Conservation (phyloP, 2,113 vertebrate genomes). For the Pao palembangensis region DNA sequence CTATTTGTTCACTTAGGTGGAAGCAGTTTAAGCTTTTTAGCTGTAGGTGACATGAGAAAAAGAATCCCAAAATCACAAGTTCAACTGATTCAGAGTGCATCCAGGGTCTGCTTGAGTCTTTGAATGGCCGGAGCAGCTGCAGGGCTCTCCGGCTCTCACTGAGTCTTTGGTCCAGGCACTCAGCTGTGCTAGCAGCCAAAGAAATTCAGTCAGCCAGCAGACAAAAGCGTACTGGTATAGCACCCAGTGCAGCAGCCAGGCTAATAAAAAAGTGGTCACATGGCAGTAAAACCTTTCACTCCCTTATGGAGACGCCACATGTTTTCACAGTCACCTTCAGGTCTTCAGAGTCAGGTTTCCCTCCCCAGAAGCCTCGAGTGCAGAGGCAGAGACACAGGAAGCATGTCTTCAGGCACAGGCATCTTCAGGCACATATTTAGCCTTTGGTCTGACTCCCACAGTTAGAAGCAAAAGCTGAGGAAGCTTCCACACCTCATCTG, state of each 20-base stretch:
- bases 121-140: conserved; percentile 71
- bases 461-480: no score
- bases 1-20: no score
- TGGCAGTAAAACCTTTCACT: conserved; percentile 19
- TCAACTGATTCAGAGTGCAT: conserved; percentile 14
- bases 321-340: conserved; percentile 48
- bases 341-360: conserved; percentile 9
- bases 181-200: conserved; percentile 21
- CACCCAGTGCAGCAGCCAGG: conserved; percentile 37
- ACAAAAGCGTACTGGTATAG: conserved; percentile 56
- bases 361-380: background rate
- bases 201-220: conserved; percentile 58
- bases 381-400: conserved; percentile 4
- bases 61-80: background rate
- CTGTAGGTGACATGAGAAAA: no score
- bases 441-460: no score
- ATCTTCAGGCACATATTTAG: no score
- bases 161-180: conserved; percentile 56
- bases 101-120: conserved; percentile 11
- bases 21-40: no score
- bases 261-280: conserved; percentile 63
- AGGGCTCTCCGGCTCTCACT: conserved; percentile 20
- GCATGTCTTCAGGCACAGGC: background rate
- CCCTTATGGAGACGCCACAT: conserved; percentile 40
- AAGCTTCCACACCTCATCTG: no score